Base-by-base conservation (phyloP, 2,113 vertebrate genomes). In the Phylloscopus whistleri region DNA sequence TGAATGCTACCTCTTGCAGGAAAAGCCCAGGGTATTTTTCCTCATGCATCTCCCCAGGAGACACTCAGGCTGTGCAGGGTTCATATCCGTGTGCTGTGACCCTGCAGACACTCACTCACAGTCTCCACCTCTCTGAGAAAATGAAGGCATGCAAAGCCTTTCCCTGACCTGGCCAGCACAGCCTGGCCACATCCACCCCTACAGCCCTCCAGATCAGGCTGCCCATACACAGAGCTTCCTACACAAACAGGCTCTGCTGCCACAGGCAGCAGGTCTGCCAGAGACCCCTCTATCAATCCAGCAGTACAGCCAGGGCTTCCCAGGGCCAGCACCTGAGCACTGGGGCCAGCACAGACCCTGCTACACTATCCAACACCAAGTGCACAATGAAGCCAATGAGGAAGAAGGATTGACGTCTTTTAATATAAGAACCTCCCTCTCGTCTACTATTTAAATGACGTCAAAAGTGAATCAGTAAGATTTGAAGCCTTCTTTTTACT, bases 211-310 rank as follows among this genome's bases (percentile, higher is more conserved):
- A 59, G 58, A 67, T 8, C 28, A 46, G 33, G 26, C 16, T 63
- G 52, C 19, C 23, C 58, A 16, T 5, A 44, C 8, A 17, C 6
- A 62, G 68, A 26, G 44, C 30, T 66, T 60, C 41, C 43, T 24
- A 7, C 8, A 2, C 2, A 0, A 22, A 5, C 0, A 0, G 17
- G 28, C 7, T 78, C 26, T 90, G 44, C 66, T 78, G 55, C 23
- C 46, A 17, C 28, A 43, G 33, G 44, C 63, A 70, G 28, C 49
- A 48, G 49, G 24, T 43, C 37, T 82, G 41, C 33, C 72, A 55
- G 53, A 48, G 37, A 22, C 16, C 13, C 11, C 31, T 20, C 53
- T 12, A 55, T 55, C 30, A 55, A 13, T 19, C 23, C 77, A 80
- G 12, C 22, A 35, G 19, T 5, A 22, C 15, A 46, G 37, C 4